phyloP scores from a whole-genome alignment of 2,797 vertebrate species.

The Chlorospingus semifuscus region DNA sequence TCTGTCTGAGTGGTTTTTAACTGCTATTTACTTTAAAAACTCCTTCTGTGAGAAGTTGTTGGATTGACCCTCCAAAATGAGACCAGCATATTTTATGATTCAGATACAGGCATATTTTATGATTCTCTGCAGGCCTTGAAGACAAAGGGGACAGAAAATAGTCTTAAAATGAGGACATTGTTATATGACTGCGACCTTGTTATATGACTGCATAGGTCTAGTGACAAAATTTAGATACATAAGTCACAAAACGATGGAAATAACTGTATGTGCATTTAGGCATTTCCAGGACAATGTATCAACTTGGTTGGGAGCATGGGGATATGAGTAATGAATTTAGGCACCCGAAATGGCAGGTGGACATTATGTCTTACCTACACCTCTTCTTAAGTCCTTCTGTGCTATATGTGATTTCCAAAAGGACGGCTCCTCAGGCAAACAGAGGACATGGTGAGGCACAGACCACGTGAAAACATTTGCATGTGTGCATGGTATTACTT shows the following conservation, averaged over 20 bases:
- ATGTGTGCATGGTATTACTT: not conserved
- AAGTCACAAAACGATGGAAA: not conserved
- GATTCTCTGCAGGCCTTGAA: not conserved
- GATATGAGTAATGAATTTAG: not conserved
- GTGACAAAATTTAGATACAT: not conserved
- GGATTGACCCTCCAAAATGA: not conserved
- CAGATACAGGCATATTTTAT: not conserved
- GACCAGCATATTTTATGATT: not conserved
- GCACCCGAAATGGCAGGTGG: not conserved
- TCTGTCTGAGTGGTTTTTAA: not conserved
- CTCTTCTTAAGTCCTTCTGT: not conserved
- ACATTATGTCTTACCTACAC: not conserved
- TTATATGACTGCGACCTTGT: not conserved
- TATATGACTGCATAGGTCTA: not conserved
- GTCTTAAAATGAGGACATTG: not conserved
- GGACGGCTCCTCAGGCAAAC: not conserved
- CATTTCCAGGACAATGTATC: not conserved
- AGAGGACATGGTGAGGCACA: not conserved
- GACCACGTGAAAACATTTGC: fast-evolving
- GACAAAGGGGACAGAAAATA: not conserved
- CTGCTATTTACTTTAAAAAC: not conserved
- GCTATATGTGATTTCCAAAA: not conserved
- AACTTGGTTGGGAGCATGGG: fast-evolving
- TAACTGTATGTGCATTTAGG: not conserved
- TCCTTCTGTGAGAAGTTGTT: not conserved